Base-by-base conservation (phyloP, 2,113 vertebrate species). In the Otus sunia region DNA sequence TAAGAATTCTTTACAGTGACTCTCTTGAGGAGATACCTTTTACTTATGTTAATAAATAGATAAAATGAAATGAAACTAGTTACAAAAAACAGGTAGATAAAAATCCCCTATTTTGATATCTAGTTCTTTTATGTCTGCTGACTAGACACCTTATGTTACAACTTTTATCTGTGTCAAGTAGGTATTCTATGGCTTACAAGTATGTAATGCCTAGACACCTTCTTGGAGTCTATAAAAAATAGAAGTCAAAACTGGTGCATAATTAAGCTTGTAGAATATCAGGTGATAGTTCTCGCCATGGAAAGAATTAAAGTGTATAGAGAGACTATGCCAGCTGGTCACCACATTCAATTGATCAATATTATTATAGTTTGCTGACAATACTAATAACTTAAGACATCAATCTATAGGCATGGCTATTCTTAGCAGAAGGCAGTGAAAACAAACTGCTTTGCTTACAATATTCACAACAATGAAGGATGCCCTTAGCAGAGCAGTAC, bases 391-490 rank as follows among this genome's bases (percentile, higher is more conserved):
- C n/a, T 43, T 79, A 36, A 58, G 55, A 58, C 62, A 93, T 91
- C 93, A 73, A 85, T 94, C 90, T 79, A 86, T 32, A 88, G 71
- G 53, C 71, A 82, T 17, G 15, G 66, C 90, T 96, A 76, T 94
- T 96, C 74, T 96, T 97, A 93, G 93, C 66, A 96, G 66, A 90
- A 79, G 69, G 53, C 15, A 82, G 53, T 68, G 87, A 92, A 92
- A 94, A 82, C 39, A 90, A 95, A 92, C 62, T 86, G 71, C 90
- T 92, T 90, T 73, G 71, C 85, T 92, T 92, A 90, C 37, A 37
- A 37, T 93, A 92, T 79, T 93, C 53, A 53, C 49, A 79, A 41
- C 71, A 82, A 19, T 39, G 52, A 86, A 66, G 45, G 55, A n/a
- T 62, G 90, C 45, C 90, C 88, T 93, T n/a, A 93, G 49, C 37